Evolutionary conservation across 2,797 vertebrate genomes (phyloP).

Genomic region (Pangasius krempfi): DNA sequence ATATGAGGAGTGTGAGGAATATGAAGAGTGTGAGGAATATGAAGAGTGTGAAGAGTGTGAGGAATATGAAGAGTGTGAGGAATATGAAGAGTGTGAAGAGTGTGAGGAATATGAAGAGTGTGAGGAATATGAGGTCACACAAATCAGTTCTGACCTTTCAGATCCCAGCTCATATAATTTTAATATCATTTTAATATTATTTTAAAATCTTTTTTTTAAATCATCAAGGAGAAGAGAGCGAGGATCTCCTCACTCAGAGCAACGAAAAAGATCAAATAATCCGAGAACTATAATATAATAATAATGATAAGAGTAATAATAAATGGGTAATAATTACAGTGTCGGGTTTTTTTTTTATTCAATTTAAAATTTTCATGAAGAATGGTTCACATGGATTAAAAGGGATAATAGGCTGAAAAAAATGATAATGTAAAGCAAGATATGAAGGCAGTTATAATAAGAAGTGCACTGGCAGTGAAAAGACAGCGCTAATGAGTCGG

Average conservation of each 20-base stretch:
- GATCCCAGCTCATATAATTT: neutral
- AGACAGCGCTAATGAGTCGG: neutral
- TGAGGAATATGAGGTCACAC: neutral
- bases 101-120: neutral
- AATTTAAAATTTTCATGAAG: neutral
- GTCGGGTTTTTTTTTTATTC: neutral
- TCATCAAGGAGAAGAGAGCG: neutral
- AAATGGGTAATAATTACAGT: neutral
- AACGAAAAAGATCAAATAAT: neutral
- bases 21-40: too few relatives aligned
- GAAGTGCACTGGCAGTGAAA: fast-evolving
- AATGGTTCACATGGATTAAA: neutral
- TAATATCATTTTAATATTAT: neutral
- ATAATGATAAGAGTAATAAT: neutral
- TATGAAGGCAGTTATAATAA: neutral
- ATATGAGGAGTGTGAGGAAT: too few relatives aligned
- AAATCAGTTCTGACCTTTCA: neutral
- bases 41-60: too few relatives aligned
- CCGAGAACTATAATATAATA: neutral
- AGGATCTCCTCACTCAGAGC: neutral
- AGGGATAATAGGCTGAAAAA: neutral
- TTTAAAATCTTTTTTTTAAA: neutral
- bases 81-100: too few relatives aligned
- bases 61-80: too few relatives aligned
- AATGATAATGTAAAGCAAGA: neutral